Base-by-base conservation (phyloP, 92 coral and sea anemone genomes). In the Palythoa caribaeorum region DNA sequence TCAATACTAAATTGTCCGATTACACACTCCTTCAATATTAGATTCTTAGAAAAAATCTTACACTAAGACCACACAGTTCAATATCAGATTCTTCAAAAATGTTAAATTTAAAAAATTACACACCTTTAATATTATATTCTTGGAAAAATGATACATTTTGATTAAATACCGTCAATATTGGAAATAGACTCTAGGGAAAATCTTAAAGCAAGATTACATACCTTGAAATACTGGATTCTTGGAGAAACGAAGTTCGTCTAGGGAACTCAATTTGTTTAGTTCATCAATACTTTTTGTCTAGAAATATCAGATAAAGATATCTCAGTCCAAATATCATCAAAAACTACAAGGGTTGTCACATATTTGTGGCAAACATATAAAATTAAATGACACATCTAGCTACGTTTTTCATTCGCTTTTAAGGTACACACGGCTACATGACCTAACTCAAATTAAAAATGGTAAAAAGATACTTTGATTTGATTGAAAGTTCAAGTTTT, bases 201-300 rank as follows among this genome's bases (percentile, higher is more conserved):
- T 3, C 0, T 55, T 11, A 55, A 8, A 6, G 62, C 14, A 55
- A 84, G 14, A 14, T 28, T 6, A 78, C 87, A 35, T 89, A 94
- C 94, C 94, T 87, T 95, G 84, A 68, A 97, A 96, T 38, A 97
- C 75, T 52, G 98, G 97, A 77, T 93, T 95, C 48, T 92, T 88
- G 39, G 90, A 86, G 38, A 95, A 85, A 52, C 90, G 87, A 14
- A 97, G 68, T 39, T 87, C 90, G 15, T 75, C 93, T 62, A 97
- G 71, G 19, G 88, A 48, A 35, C 80, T 90, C 38, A 97, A 87
- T 60, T 72, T 89, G 89, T 97, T 92, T 47, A 97, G 65, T 60
- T 96, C 97, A 83, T 94, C 91, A 0, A 97, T 60, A 80, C 98
- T 95, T 60, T 86, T 90, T 77, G 93, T 91, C 98, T 94, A 60